Evolutionary conservation across 2,888 invertebrate species (phyloP).

Genomic region (Cyaniris semiargus): DNA sequence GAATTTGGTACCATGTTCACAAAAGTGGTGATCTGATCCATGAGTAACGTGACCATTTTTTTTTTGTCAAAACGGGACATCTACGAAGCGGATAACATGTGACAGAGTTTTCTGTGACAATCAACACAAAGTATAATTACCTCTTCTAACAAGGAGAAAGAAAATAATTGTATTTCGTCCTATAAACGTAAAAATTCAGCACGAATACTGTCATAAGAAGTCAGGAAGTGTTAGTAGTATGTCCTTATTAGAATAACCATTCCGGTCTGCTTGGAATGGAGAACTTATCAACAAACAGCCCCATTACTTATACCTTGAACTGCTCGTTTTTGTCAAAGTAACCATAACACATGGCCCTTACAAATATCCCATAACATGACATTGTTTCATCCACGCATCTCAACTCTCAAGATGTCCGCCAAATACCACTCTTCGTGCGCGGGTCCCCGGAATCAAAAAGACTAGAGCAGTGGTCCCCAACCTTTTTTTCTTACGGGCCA

Average conservation of each 20-base stretch:
- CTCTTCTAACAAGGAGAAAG: not conserved
- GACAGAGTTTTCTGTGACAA: not conserved
- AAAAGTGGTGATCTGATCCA: too few relatives aligned
- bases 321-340: not conserved
- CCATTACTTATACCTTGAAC: not conserved
- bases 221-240: not conserved
- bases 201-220: not conserved
- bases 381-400: not conserved
- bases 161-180: not conserved
- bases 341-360: too few relatives aligned
- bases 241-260: not conserved
- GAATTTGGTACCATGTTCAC: too few relatives aligned
- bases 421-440: not conserved
- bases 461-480: too few relatives aligned
- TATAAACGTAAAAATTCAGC: not conserved
- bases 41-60: too few relatives aligned
- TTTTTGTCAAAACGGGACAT: too few relatives aligned
- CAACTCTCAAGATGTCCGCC: constrained; percentile 9
- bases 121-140: not conserved
- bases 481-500: too few relatives aligned
- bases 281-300: not conserved
- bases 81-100: too few relatives aligned
- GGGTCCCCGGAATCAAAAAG: constrained; percentile 1
- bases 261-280: not conserved
- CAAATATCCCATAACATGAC: not conserved